Evolutionary conservation across 1,140 invertebrate genomes (phyloP), one percentile per base, ranked within the genome.

Genomic region (Ericerus pela): DNA sequence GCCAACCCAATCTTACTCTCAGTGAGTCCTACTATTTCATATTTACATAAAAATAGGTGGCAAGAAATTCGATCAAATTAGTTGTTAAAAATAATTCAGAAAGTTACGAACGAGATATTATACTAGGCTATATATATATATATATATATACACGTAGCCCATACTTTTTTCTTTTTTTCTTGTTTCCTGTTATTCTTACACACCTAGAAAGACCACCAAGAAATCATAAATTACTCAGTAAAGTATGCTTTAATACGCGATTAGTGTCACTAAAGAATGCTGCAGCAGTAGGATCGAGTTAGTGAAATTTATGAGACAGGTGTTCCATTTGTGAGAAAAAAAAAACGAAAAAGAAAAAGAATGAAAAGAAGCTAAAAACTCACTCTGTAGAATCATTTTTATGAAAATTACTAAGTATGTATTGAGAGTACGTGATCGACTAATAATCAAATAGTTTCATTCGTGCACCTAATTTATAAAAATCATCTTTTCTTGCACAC

Each of bases 261-360:
- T 47, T 47, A 47, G 41, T 47, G 41, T 47, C 41, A 47, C 20
- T 47, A 47, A 24, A 24, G 41, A 47, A 47, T 47, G 41, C 41
- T 24, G 41, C 41, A 47, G 26, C 41, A 47, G 26, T 47, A 47
- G 41, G 26, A 47, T 47, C 41, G 20, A 47, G 41, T 47, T 47
- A 47, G 41, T 24, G 20, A 24, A 47, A 47, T 47, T 47, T 47
- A 47, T 47, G 41, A 47, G 41, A 47, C 41, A 47, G 26, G 41
- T 47, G 41, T 24, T 10, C 41, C 11, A 10, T 16, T 10, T n/a
- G n/a, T n/a, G n/a, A n/a, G n/a, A n/a, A n/a, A n/a, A n/a, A n/a
- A n/a, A n/a, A n/a, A n/a, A n/a, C n/a, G n/a, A n/a, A n/a, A n/a
- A n/a, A n/a, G n/a, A n/a, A n/a, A n/a, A n/a, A n/a, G n/a, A n/a